Conservation (phyloP, 2,888 invertebrate species). For the Drosophila recens region DNA sequence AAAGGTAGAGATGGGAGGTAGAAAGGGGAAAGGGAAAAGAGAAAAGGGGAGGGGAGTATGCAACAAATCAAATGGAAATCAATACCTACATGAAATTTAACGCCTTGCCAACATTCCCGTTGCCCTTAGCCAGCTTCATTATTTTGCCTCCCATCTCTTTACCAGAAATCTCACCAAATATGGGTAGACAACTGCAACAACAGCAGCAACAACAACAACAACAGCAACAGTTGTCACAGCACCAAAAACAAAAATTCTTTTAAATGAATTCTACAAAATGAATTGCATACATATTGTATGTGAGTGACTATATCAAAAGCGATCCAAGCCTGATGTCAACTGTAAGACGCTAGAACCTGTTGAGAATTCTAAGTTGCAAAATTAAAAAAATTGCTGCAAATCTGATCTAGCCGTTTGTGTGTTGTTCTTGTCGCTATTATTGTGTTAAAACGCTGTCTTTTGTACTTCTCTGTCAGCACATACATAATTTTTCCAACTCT, state of each 20-base stretch:
- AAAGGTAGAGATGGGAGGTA: background rate
- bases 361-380: too few relatives aligned
- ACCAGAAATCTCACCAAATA: slow-evolving; percentile 37
- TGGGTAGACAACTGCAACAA: slow-evolving; percentile 48
- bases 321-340: too few relatives aligned
- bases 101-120: slow-evolving; percentile 55
- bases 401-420: too few relatives aligned
- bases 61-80: slow-evolving; percentile 78
- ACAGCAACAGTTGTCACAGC: slow-evolving; percentile 55
- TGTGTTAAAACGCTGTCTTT: too few relatives aligned
- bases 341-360: too few relatives aligned
- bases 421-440: too few relatives aligned
- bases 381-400: too few relatives aligned
- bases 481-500: too few relatives aligned
- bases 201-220: slow-evolving; percentile 5
- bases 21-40: background rate
- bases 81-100: slow-evolving; percentile 76
- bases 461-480: too few relatives aligned
- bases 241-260: slow-evolving; percentile 67
- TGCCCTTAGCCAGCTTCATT: slow-evolving; percentile 13
- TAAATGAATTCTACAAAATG: slow-evolving; percentile 37
- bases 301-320: too few relatives aligned
- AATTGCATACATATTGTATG: too few relatives aligned
- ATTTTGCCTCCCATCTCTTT: background rate
- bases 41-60: background rate